phyloP scores from a whole-genome alignment of 2,888 invertebrate genomes.

The Meteorus colon region DNA sequence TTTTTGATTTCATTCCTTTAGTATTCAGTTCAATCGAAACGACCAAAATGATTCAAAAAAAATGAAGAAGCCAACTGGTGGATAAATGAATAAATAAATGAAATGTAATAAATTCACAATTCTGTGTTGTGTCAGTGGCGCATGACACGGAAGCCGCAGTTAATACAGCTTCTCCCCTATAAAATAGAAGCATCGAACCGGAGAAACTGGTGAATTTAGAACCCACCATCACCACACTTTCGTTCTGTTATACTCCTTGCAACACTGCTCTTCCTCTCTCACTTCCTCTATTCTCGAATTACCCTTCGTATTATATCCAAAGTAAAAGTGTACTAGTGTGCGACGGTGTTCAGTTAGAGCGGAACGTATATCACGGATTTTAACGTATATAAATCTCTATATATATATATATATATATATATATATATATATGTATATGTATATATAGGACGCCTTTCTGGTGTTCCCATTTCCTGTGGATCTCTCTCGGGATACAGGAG shows the following conservation, averaged over 20 bases:
- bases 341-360: constrained; percentile 20
- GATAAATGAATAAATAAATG: not conserved
- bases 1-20: too few relatives aligned
- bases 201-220: constrained; percentile 7
- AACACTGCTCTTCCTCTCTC: not conserved
- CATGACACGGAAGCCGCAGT: constrained; percentile 5
- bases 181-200: constrained; percentile 3
- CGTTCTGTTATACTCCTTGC: not conserved
- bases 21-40: too few relatives aligned
- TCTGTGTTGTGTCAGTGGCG: not conserved
- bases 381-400: constrained; percentile 25
- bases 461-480: constrained; percentile 56
- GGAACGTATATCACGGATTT: constrained; percentile 43
- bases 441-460: constrained; percentile 39
- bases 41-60: too few relatives aligned
- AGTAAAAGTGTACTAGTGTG: constrained; percentile 19
- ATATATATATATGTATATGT: not conserved
- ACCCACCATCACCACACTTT: constrained; percentile 6
- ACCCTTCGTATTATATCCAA: constrained; percentile 3
- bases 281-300: not conserved
- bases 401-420: not conserved
- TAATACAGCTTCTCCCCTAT: not conserved
- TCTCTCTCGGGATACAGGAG: constrained; percentile 45
- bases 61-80: not conserved
- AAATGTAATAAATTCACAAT: constrained; percentile 1